These are phyloP conservation scores for Belgica antarctica DNA, from an alignment of 2,888 invertebrate species.

Conservation along the genomic window DNA sequence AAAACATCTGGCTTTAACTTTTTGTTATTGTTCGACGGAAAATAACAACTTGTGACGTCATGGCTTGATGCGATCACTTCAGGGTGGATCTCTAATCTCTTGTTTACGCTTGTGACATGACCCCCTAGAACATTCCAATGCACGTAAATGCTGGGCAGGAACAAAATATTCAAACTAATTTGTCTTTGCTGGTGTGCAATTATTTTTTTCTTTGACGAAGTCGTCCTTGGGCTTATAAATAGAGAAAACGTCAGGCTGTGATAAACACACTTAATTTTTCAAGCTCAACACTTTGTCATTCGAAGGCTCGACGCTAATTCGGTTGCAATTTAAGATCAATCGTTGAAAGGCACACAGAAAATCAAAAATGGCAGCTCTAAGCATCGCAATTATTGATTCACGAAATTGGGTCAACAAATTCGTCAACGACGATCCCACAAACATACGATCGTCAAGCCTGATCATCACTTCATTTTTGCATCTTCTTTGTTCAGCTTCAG, in stretches of 20 bases:
- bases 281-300: background rate
- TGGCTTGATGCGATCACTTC: background rate
- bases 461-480: background rate
- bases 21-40: background rate
- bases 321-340: too few relatives aligned
- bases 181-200: background rate
- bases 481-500: conserved; percentile 30
- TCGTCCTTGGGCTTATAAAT: conserved; percentile 34
- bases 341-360: background rate
- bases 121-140: background rate
- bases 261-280: background rate
- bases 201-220: background rate
- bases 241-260: conserved; percentile 4
- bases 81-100: background rate
- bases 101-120: too few relatives aligned
- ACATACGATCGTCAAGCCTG: background rate
- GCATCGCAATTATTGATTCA: background rate
- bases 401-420: background rate
- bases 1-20: conserved; percentile 19
- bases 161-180: background rate
- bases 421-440: background rate
- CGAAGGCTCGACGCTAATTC: background rate
- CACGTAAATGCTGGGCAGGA: background rate
- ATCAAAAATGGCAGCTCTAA: conserved; percentile 1
- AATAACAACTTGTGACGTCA: conserved; percentile 7